Evolutionary conservation across 2,113 vertebrate species (phyloP).

Genomic region (Nycticorax nycticorax): DNA sequence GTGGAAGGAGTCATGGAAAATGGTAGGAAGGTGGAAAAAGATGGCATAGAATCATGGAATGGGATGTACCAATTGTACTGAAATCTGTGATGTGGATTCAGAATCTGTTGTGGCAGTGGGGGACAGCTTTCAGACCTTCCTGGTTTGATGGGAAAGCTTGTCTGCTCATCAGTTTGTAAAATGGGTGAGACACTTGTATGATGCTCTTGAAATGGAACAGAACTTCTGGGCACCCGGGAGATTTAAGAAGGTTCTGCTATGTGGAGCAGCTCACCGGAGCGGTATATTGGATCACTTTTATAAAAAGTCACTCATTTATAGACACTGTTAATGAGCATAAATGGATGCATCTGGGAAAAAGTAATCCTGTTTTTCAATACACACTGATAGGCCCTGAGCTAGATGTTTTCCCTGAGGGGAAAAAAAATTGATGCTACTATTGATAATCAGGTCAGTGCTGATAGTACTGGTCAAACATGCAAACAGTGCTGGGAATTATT

Average conservation of each 20-base stretch:
- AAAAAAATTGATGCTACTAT: not conserved
- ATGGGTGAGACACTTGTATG: not conserved
- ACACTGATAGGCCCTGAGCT: not conserved
- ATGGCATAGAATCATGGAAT: not conserved
- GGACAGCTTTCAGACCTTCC: not conserved
- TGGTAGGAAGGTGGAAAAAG: not conserved
- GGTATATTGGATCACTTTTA: not conserved
- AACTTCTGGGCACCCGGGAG: not conserved
- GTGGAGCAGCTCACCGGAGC: not conserved
- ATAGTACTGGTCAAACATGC: not conserved
- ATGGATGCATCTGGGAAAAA: not conserved
- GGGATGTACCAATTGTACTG: fast-evolving
- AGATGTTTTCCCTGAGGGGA: not conserved
- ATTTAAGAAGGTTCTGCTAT: not conserved
- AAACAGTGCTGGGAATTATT: not conserved
- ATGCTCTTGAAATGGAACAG: not conserved
- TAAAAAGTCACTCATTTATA: not conserved
- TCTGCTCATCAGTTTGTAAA: not conserved
- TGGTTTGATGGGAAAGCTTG: not conserved
- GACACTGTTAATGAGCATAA: not conserved
- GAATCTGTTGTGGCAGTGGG: not conserved
- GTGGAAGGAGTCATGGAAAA: not conserved
- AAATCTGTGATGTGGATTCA: not conserved
- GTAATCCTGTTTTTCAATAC: not conserved
- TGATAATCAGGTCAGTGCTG: not conserved